Evolutionary conservation across 2,113 vertebrate species (phyloP).

Genomic region (Entelurus aequoreus): DNA sequence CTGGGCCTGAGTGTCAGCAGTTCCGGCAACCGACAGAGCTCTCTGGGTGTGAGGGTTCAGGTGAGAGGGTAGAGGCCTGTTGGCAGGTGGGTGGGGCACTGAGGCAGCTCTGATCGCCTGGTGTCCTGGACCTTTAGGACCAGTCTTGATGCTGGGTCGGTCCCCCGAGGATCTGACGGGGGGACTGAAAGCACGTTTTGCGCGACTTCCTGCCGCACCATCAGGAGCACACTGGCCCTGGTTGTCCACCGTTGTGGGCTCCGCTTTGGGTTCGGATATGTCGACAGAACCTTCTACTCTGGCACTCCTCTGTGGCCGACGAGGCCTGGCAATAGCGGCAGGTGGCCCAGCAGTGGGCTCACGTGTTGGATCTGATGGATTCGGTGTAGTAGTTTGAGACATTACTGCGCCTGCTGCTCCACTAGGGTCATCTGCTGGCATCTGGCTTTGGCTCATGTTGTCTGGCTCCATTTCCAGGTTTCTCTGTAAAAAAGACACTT

Average conservation of each 20-base stretch:
- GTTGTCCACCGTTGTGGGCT: slow-evolving; percentile 16
- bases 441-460: slow-evolving; percentile 37
- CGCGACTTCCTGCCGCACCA: slow-evolving; percentile 29
- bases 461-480: slow-evolving; percentile 63
- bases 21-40: slow-evolving; percentile 69
- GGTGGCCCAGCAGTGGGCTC: slow-evolving; percentile 7
- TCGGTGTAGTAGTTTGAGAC: slow-evolving; percentile 14
- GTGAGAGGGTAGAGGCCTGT: slow-evolving; percentile 51
- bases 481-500: not conserved
- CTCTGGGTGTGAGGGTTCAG: slow-evolving; percentile 59
- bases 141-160: slow-evolving; percentile 18
- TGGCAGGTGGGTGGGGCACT: slow-evolving; percentile 63
- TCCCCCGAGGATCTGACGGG: slow-evolving; percentile 29
- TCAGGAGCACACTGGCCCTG: slow-evolving; percentile 40
- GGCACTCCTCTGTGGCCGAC: slow-evolving; percentile 60
- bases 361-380: slow-evolving; percentile 8
- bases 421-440: slow-evolving; percentile 20
- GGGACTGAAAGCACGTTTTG: slow-evolving; percentile 26
- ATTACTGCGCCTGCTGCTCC: slow-evolving; percentile 17
- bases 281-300: slow-evolving; percentile 65
- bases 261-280: slow-evolving; percentile 46
- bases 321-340: slow-evolving; percentile 38
- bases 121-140: slow-evolving; percentile 53
- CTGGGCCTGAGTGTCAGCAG: slow-evolving; percentile 66
- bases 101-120: slow-evolving; percentile 67